Base-by-base conservation (phyloP, 2,797 vertebrate species). In the Acrossocheilus wenchowensis region DNA sequence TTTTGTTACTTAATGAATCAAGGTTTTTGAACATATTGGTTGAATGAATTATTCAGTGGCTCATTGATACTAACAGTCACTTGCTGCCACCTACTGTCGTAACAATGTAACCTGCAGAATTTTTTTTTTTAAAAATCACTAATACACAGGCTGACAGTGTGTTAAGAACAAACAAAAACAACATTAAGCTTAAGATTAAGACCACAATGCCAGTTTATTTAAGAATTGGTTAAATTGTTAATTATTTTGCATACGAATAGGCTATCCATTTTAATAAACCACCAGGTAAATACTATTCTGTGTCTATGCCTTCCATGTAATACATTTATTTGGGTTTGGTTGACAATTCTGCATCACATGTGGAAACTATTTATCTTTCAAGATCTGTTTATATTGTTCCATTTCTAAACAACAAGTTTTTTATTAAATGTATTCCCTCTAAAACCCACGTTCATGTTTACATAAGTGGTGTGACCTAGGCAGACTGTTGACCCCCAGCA, bases 181-280 rank as follows among this genome's bases (percentile, higher is more conserved):
- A 30, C 30, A 34, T 66, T 17, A 66, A 34, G 2, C 14, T 7
- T 34, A 17, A 66, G 6, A 66, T 15, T 66, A 34, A 66, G 14
- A 66, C 62, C 26, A 66, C 62, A 66, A 2, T 6, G 14, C 30
- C 26, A 17, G 14, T 66, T 66, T 62, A 62, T 62, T 62, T 26
- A 62, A 60, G 23, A 10, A 62, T 26, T 11, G 0, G 6, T 66
- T 64, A 14, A 64, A 15, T 30, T 64, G n/a, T 15, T 26, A 66
- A 15, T 66, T 14, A 66, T 66, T 66, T 66, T 66, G 12, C 62
- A 66, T 34, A 34, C 9, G 2, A 57, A 57, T 30, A 15, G 14
- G 30, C 26, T 66, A 19, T 17, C 6, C 1, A 34, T 66, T 66
- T 66, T 8, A 34, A 93, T 94, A 93, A 92, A 95, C 92, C 92